Percentiles rank a stretch among this genome's conserved stretches.
Evolutionary conservation across 2,113 vertebrate species (phyloP).

Genomic region (crab-eating macaque (Macaca fascicularis)): T2T-MFA8v1.1 NC_088378.1:38282501-38283000

Average conservation of each 20-base stretch:
- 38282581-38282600: too few relatives aligned
- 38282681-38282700: too few relatives aligned
- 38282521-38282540: too few relatives aligned
- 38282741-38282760: neutral
- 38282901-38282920: neutral
- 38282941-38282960: neutral
- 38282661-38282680: too few relatives aligned
- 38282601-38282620: too few relatives aligned
- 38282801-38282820: neutral
- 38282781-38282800: neutral
- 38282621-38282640: too few relatives aligned
- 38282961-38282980: neutral
- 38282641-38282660: too few relatives aligned
- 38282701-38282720: too few relatives aligned
- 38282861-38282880: neutral
- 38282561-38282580: too few relatives aligned
- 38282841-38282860: neutral
- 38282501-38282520: too few relatives aligned
- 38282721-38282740: neutral
- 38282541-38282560: too few relatives aligned
- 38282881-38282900: neutral
- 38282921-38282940: neutral
- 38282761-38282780: neutral
- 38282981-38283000: neutral
- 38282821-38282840: neutral